A percentile compares a stretch with the other conserved stretches of the same genome.
Evolutionary conservation across 2,888 invertebrate genomes (phyloP).

Genomic region (Ennomos erosarius): DNA sequence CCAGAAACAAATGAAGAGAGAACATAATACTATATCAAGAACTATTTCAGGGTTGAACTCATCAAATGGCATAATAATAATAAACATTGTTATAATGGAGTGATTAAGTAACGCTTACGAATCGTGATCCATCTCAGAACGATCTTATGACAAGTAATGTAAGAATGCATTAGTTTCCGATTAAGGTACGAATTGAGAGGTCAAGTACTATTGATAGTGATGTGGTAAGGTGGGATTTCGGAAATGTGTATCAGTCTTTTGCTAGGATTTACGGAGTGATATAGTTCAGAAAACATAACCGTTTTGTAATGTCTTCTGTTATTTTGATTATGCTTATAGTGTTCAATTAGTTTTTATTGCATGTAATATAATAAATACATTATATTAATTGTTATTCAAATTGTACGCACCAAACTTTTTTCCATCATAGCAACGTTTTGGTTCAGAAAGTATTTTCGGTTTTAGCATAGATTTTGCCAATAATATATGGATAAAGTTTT

Average conservation of each 20-base stretch:
- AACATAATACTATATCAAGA: conserved; percentile 1
- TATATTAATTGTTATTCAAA: too few species aligned
- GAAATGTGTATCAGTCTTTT: neutral
- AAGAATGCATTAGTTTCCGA: conserved; percentile 43
- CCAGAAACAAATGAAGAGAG: conserved; percentile 1
- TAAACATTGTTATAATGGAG: conserved; percentile 21
- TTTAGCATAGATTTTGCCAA: too few species aligned
- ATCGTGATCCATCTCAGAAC: conserved; percentile 32
- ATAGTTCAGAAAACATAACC: too few species aligned
- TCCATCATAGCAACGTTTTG: too few species aligned
- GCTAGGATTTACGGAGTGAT: neutral
- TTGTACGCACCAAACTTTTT: too few species aligned
- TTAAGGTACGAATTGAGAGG: conserved; percentile 36
- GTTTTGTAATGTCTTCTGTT: too few species aligned
- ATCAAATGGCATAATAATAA: conserved; percentile 22
- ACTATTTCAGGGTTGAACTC: conserved; percentile 27
- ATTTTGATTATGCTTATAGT: too few species aligned
- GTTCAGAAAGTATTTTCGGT: too few species aligned
- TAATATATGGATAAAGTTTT: too few species aligned
- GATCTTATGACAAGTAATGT: conserved; percentile 25
- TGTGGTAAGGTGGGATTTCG: conserved; percentile 10
- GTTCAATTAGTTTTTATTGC: too few species aligned
- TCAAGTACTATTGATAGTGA: conserved; percentile 35
- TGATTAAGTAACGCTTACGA: conserved; percentile 24
- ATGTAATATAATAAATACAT: too few species aligned